A percentile compares a stretch with the other conserved stretches of the same genome.
phyloP scores from a whole-genome alignment of 1,140 invertebrate species.

The Microplitis demolitor region DNA sequence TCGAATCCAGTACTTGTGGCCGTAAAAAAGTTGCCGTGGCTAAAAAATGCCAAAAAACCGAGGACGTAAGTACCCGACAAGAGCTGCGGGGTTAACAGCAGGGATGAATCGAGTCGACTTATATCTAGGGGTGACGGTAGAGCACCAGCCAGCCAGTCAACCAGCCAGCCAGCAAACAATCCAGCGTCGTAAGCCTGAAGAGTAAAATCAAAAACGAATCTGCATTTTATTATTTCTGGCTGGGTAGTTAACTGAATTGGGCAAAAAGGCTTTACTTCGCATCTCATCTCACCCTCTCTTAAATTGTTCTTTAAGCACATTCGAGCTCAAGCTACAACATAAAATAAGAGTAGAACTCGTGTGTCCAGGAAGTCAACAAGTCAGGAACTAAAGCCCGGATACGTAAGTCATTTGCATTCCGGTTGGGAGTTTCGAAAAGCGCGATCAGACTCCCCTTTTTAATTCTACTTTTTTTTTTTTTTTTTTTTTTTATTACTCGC shows the following conservation, averaged over 20 bases:
- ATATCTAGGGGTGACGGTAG: not conserved
- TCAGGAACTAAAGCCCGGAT: constrained; percentile 40
- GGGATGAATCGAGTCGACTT: not conserved
- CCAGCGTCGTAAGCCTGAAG: not conserved
- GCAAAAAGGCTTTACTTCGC: constrained; percentile 15
- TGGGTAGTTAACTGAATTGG: constrained; percentile 43
- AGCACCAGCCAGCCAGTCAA: not conserved
- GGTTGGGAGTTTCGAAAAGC: constrained; percentile 25
- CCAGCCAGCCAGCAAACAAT: too few species aligned
- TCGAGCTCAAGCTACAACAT: constrained; percentile 6
- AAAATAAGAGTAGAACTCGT: not conserved
- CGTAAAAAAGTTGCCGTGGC: constrained; percentile 20
- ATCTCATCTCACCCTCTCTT: not conserved
- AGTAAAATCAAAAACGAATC: constrained; percentile 32
- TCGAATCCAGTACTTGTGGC: not conserved
- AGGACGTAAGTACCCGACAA: constrained; percentile 21
- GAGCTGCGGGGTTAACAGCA: not conserved
- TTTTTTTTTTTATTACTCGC: not conserved
- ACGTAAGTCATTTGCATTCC: constrained; percentile 54
- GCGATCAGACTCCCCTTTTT: constrained; percentile 36
- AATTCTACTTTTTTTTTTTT: constrained; percentile 1
- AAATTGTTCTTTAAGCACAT: constrained; percentile 9
- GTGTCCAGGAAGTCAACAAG: constrained; percentile 41
- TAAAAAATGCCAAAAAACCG: constrained; percentile 27
- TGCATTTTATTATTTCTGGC: constrained; percentile 57